Percentiles rank a stretch among this genome's conserved stretches.
phyloP scores from a whole-genome alignment of 53 echinoderm and acorn worm genomes.

The Mesocentrotus franciscanus region DNA sequence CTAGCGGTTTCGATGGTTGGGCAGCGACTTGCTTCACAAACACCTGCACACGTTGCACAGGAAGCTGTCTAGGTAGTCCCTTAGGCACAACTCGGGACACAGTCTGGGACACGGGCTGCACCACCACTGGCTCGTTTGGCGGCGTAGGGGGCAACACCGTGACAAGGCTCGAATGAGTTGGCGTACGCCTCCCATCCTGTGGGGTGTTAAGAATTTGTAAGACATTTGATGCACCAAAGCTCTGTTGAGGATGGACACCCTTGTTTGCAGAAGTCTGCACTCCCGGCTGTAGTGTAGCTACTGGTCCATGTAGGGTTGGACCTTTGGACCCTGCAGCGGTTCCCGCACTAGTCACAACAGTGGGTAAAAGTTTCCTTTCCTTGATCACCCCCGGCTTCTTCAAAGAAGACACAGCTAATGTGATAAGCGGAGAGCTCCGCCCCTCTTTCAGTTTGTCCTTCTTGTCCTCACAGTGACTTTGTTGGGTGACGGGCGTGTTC shows the following conservation, averaged over 20 bases:
- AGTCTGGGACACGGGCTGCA: background rate
- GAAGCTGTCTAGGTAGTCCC: background rate
- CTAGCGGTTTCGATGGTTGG: background rate
- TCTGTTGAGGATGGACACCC: background rate
- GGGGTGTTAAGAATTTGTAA: background rate
- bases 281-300: background rate
- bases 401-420: background rate
- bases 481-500: background rate
- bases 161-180: background rate
- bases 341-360: background rate
- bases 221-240: background rate
- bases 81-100: background rate
- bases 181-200: conserved; percentile 23
- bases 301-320: background rate
- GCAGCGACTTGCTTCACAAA: background rate
- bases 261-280: background rate
- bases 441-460: conserved; percentile 4
- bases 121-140: conserved; percentile 50
- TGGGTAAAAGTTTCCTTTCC: background rate
- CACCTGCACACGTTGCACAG: background rate
- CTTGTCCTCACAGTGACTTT: background rate
- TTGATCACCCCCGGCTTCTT: conserved; percentile 3
- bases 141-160: conserved; percentile 45
- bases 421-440: conserved; percentile 9
- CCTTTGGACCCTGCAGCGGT: background rate